Evolutionary conservation across 2,113 vertebrate genomes (phyloP).

Genomic region (Cathartes aura): DNA sequence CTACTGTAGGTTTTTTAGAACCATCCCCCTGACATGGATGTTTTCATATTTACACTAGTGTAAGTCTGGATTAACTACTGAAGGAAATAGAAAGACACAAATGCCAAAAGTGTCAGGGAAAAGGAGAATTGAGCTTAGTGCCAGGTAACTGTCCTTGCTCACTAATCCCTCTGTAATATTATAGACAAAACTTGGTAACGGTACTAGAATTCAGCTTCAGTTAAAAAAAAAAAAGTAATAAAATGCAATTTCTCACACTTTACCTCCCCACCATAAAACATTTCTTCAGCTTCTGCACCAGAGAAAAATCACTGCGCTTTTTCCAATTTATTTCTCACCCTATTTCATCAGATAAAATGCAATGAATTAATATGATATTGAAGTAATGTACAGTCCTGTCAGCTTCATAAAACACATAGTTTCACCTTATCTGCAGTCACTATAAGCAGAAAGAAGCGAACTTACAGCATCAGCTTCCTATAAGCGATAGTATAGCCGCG

Average conservation of each 20-base stretch:
- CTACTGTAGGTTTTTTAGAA: neutral
- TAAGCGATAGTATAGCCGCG: fast-evolving
- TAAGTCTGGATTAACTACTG: neutral
- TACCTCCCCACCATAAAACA: fast-evolving
- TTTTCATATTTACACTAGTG: fast-evolving
- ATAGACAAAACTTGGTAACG: neutral
- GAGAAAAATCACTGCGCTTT: fast-evolving
- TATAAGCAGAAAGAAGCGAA: neutral
- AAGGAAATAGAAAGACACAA: neutral
- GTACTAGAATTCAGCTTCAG: neutral
- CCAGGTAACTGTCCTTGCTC: neutral
- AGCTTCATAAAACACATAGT: fast-evolving
- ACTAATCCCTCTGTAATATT: fast-evolving
- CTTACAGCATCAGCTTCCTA: neutral
- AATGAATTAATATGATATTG: fast-evolving
- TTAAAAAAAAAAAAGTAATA: neutral
- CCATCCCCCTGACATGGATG: fast-evolving
- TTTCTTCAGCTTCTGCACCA: neutral
- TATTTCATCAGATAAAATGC: no score
- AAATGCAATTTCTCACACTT: fast-evolving
- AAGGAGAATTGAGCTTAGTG: fast-evolving
- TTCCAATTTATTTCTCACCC: neutral
- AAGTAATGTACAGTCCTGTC: fast-evolving
- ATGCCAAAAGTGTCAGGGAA: fast-evolving
- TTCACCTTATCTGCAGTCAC: neutral